Conservation (phyloP, 2,888 invertebrate genomes). For the Drosophila anomelani region DNA sequence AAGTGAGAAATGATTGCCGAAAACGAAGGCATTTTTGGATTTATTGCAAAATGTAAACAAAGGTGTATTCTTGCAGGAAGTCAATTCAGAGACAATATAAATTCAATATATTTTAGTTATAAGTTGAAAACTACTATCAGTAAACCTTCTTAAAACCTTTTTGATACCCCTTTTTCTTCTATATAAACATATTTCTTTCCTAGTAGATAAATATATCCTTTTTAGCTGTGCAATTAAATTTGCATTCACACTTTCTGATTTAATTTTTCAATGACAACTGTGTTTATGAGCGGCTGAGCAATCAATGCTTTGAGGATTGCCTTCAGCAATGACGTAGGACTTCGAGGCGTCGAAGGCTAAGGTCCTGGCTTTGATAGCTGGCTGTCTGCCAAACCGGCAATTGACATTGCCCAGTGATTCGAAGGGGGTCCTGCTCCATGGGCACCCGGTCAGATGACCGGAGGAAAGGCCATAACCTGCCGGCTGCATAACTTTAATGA, state of each 20-base stretch:
- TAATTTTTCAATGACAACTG: constrained; percentile 3
- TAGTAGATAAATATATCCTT: too few relatives aligned
- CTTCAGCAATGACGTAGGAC: constrained; percentile 56
- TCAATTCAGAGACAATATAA: neutral
- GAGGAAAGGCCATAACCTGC: constrained; percentile 8
- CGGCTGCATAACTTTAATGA: constrained; percentile 68
- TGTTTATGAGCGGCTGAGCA: constrained; percentile 34
- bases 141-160: neutral
- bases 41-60: neutral
- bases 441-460: constrained; percentile 2
- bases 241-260: constrained; percentile 1
- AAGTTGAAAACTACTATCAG: neutral
- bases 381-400: constrained; percentile 69
- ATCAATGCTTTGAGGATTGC: constrained; percentile 56
- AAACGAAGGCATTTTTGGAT: constrained; percentile 3
- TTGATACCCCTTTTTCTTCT: neutral
- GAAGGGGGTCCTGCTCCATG: constrained; percentile 29
- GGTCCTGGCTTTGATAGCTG: constrained; percentile 23
- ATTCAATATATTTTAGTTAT: neutral
- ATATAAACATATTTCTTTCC: neutral
- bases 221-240: neutral
- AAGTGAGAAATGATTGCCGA: neutral
- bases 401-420: constrained; percentile 61
- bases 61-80: neutral
- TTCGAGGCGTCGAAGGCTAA: constrained; percentile 43